These are phyloP conservation scores for Micropterix aruncella DNA, from an alignment of 2,888 invertebrate genomes.

Conservation along the genomic window DNA sequence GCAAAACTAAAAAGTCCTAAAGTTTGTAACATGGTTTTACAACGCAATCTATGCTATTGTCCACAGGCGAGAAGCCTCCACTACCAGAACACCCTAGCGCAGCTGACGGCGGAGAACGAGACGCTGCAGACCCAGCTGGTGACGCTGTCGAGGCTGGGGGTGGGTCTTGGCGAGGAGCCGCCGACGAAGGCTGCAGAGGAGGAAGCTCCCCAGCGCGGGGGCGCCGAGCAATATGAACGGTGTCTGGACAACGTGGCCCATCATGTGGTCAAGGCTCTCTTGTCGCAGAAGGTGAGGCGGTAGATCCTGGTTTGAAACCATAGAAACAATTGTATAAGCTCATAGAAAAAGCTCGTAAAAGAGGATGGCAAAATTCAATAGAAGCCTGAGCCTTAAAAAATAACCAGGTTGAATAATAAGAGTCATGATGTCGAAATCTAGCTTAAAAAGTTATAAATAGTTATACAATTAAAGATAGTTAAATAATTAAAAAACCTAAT, in stretches of 20 bases:
- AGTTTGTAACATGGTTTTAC: no score
- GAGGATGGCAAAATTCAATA: no score
- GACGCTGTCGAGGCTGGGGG: slow-evolving; percentile 21
- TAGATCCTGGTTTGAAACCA: not conserved
- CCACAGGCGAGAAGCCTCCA: slow-evolving; percentile 56
- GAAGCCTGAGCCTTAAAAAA: no score
- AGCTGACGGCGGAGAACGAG: slow-evolving; percentile 54
- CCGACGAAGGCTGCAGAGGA: slow-evolving; percentile 24
- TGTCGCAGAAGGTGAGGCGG: slow-evolving; percentile 62
- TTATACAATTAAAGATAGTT: no score
- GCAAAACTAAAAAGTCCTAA: no score
- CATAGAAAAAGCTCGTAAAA: no score
- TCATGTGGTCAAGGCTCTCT: slow-evolving; percentile 67
- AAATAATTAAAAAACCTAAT: no score
- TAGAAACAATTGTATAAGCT: no score
- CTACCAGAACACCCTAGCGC: slow-evolving; percentile 52
- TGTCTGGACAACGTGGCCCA: slow-evolving; percentile 73
- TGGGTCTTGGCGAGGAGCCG: slow-evolving; percentile 14
- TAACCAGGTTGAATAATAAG: no score
- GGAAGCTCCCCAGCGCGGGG: slow-evolving; percentile 17
- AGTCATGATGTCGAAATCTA: no score
- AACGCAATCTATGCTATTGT: no score
- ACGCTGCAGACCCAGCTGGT: slow-evolving; percentile 46
- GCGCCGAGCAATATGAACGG: slow-evolving; percentile 57
- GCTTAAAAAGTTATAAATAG: no score